phyloP scores from a whole-genome alignment of 1,140 invertebrate species.

The Episyrphus balteatus region DNA sequence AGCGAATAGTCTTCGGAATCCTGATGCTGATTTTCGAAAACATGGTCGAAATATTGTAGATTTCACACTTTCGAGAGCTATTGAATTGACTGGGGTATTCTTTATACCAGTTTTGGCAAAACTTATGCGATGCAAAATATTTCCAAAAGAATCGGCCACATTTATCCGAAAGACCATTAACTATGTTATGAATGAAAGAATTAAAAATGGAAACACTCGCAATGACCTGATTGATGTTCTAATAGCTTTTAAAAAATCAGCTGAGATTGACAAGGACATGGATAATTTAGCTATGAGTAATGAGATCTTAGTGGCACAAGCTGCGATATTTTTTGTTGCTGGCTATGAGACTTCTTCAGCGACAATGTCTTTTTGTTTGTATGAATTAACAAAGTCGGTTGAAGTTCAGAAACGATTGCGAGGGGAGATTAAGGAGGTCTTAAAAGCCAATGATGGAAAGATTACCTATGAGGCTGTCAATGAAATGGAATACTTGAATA shows the following conservation, averaged over 20 bases:
- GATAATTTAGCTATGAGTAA: constrained; percentile 12
- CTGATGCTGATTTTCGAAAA: constrained; percentile 36
- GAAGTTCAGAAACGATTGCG: constrained; percentile 36
- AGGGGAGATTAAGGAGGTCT: constrained; percentile 27
- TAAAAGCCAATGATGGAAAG: constrained; percentile 22
- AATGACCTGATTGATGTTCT: constrained; percentile 40
- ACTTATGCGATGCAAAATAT: constrained; percentile 20
- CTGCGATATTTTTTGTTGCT: constrained; percentile 50
- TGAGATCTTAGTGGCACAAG: constrained; percentile 47
- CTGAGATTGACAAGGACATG: background rate
- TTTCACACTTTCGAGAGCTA: constrained; percentile 13
- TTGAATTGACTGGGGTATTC: constrained; percentile 30
- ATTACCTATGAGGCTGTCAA: constrained; percentile 36
- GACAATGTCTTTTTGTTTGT: constrained; percentile 38
- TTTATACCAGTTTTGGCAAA: constrained; percentile 30
- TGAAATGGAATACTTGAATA: constrained; percentile 35
- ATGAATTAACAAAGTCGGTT: constrained; percentile 37
- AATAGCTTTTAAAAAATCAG: constrained; percentile 31
- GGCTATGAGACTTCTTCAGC: constrained; percentile 42
- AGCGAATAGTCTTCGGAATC: constrained; percentile 40
- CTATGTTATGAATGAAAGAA: constrained; percentile 25
- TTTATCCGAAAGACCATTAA: constrained; percentile 34
- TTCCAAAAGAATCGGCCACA: constrained; percentile 18
- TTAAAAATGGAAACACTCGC: constrained; percentile 21
- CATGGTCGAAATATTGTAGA: constrained; percentile 39